These are phyloP conservation scores for Chloroceryle inda DNA, from an alignment of 2,797 vertebrate genomes.

Conservation along the genomic window DNA sequence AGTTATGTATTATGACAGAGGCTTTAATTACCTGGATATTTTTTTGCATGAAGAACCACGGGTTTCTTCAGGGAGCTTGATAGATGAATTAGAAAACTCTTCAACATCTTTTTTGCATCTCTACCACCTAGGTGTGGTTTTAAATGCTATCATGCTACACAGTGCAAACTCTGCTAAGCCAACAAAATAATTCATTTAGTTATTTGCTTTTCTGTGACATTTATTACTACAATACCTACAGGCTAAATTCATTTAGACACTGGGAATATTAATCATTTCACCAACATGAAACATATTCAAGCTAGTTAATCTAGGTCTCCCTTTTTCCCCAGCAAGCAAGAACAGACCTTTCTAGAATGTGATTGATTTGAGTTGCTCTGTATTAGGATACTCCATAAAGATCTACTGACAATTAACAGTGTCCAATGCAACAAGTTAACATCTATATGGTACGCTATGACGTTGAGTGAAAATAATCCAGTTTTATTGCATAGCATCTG, in stretches of 20 bases:
- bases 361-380: not conserved
- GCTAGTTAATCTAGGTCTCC: not conserved
- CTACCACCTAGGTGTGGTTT: not conserved
- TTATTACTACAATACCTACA: not conserved
- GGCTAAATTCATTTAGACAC: not conserved
- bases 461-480: not conserved
- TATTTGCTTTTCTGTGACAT: not conserved
- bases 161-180: not conserved
- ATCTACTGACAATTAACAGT: not conserved
- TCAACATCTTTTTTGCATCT: not conserved
- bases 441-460: fast-evolving
- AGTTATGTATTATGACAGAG: not conserved
- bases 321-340: not conserved
- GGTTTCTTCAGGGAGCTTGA: not conserved
- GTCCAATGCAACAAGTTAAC: not conserved
- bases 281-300: not conserved
- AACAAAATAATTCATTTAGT: not conserved
- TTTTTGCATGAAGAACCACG: not conserved
- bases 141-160: not conserved
- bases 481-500: not conserved
- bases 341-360: not conserved
- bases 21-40: not conserved
- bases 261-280: not conserved
- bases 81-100: not conserved
- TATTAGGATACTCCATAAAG: not conserved